Conservation (phyloP, 37 sponge, comb jelly and placozoan species). For the Oopsacas minuta region DNA sequence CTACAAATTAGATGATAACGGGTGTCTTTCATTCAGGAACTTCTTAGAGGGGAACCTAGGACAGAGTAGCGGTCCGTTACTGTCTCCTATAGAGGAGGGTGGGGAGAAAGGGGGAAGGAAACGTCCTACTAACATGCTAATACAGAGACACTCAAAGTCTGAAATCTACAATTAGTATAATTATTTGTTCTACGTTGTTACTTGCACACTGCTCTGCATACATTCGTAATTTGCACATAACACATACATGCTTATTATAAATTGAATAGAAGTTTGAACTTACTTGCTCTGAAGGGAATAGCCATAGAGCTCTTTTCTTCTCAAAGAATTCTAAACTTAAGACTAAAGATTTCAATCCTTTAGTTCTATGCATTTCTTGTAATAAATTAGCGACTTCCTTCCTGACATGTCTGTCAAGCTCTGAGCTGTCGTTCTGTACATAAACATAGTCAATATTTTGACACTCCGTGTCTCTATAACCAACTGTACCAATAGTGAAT, state of each 20-base stretch:
- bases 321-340: constrained; percentile 79
- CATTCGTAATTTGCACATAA: too few species aligned
- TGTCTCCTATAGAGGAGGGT: neutral
- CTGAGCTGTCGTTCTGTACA: constrained; percentile 27
- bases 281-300: constrained; percentile 49
- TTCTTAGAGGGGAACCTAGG: neutral
- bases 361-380: neutral
- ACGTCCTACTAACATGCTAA: neutral
- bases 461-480: constrained; percentile 53
- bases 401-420: constrained; percentile 9
- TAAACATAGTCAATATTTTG: constrained; percentile 46
- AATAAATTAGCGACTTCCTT: neutral
- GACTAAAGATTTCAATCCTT: constrained; percentile 3
- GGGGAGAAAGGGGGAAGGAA: neutral
- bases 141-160: constrained; percentile 12
- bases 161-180: too few species aligned
- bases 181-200: too few species aligned
- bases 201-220: too few species aligned
- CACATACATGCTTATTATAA: neutral
- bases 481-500: constrained; percentile 67
- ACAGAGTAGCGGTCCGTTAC: neutral
- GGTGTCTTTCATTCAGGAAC: neutral
- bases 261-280: constrained; percentile 21
- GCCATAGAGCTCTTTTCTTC: constrained; percentile 70
- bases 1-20: neutral